Percentiles rank a stretch among this genome's conserved stretches.
These are phyloP conservation scores for Drosophila seclusa DNA, from an alignment of 2,888 invertebrate genomes.

Conservation along the genomic window DNA sequence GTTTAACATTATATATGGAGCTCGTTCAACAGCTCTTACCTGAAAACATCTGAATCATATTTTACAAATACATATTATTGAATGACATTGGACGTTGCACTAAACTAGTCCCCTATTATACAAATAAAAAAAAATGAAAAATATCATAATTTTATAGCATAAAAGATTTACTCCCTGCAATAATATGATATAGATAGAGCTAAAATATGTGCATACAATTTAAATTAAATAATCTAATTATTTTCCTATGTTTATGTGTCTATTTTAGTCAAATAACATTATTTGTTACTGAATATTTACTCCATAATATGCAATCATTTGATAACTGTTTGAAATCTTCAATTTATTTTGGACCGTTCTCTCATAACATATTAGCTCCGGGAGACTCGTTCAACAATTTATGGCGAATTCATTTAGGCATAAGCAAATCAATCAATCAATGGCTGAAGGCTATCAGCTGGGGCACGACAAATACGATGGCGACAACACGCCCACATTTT, in stretches of 20 bases:
- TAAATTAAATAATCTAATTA: not conserved
- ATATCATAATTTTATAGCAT: too few species aligned
- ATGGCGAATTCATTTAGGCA: slow-evolving; percentile 63
- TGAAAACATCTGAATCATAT: too few species aligned
- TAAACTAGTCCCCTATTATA: not conserved
- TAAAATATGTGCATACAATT: not conserved
- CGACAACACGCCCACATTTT: slow-evolving; percentile 38
- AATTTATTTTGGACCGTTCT: slow-evolving; percentile 6
- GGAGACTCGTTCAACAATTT: slow-evolving; percentile 48
- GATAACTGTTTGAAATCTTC: slow-evolving; percentile 38
- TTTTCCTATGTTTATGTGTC: not conserved
- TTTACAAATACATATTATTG: not conserved
- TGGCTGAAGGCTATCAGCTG: slow-evolving; percentile 37
- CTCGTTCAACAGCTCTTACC: too few species aligned
- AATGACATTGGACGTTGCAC: not conserved
- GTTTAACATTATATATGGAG: not conserved
- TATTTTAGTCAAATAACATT: not conserved
- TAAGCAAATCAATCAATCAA: slow-evolving; percentile 68
- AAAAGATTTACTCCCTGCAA: not conserved
- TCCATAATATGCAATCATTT: slow-evolving; percentile 40
- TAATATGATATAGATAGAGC: not conserved
- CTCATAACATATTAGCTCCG: slow-evolving; percentile 29
- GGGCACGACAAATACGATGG: slow-evolving; percentile 8
- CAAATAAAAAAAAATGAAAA: not conserved
- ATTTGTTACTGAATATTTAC: slow-evolving; percentile 9